These are phyloP conservation scores for Oligia fasciuncula DNA, from an alignment of 2,888 invertebrate genomes.

Conservation along the genomic window DNA sequence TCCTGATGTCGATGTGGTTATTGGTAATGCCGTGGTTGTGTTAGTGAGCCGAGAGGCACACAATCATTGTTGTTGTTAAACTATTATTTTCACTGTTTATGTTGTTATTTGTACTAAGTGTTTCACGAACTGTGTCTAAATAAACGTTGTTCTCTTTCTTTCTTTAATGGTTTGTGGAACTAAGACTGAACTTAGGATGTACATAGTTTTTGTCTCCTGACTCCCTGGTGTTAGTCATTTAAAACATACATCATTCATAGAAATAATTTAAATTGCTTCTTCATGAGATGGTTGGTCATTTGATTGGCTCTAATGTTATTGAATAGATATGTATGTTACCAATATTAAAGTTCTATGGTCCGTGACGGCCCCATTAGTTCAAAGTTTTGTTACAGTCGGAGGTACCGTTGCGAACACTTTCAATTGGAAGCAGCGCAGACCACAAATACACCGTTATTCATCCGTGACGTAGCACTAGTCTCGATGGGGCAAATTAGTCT, in stretches of 20 bases:
- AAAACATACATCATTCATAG: not conserved
- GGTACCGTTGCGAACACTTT: conserved; percentile 85
- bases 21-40: not conserved
- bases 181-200: not conserved
- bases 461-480: conserved; percentile 61
- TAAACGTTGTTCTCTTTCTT: too few relatives aligned
- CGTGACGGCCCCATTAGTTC: conserved; percentile 77
- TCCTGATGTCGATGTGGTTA: not conserved
- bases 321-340: conserved; percentile 30
- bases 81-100: too few relatives aligned
- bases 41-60: not conserved
- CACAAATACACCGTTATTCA: conserved; percentile 68
- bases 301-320: conserved; percentile 24
- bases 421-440: conserved; percentile 69
- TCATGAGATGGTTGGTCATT: conserved; percentile 7
- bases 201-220: not conserved
- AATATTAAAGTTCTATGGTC: conserved; percentile 52
- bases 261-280: not conserved
- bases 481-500: conserved; percentile 64
- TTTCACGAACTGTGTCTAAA: too few relatives aligned
- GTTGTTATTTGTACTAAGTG: too few relatives aligned
- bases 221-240: not conserved
- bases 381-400: conserved; percentile 78
- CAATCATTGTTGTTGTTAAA: too few relatives aligned
- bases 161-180: not conserved